phyloP scores from a whole-genome alignment of 2,888 invertebrate genomes.

The Acanthosepion esculentum region DNA sequence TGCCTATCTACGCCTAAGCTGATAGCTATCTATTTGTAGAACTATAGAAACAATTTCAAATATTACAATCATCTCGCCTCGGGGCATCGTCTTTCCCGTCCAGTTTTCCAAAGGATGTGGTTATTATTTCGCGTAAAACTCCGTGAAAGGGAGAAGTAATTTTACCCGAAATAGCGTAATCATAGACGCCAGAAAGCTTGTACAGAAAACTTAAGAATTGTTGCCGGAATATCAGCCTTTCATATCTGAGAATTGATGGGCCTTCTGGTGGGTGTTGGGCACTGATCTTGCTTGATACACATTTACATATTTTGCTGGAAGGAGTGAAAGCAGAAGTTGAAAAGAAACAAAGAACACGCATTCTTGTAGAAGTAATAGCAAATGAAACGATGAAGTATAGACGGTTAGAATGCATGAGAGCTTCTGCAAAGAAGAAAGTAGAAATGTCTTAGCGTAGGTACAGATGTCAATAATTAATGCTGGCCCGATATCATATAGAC shows the following conservation, averaged over 20 bases:
- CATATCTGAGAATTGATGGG: neutral
- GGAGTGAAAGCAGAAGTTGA: neutral
- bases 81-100: neutral
- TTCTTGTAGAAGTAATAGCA: neutral
- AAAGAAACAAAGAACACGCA: neutral
- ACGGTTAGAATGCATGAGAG: neutral
- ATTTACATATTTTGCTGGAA: neutral
- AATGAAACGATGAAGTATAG: neutral
- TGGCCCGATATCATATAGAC: neutral
- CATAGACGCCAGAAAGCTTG: conserved; percentile 33
- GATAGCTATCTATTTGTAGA: neutral
- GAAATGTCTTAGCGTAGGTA: neutral
- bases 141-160: neutral
- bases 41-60: neutral
- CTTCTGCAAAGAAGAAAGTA: neutral
- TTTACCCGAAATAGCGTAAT: neutral
- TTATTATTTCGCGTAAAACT: neutral
- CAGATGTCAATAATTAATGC: neutral
- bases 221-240: neutral
- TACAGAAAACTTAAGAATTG: conserved; percentile 1
- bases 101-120: conserved; percentile 13
- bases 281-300: neutral
- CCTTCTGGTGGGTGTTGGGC: neutral
- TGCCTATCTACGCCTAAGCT: neutral
- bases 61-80: neutral